Evolutionary conservation across 2,888 invertebrate species (phyloP).

Genomic region (Hyposoter didymator): DNA sequence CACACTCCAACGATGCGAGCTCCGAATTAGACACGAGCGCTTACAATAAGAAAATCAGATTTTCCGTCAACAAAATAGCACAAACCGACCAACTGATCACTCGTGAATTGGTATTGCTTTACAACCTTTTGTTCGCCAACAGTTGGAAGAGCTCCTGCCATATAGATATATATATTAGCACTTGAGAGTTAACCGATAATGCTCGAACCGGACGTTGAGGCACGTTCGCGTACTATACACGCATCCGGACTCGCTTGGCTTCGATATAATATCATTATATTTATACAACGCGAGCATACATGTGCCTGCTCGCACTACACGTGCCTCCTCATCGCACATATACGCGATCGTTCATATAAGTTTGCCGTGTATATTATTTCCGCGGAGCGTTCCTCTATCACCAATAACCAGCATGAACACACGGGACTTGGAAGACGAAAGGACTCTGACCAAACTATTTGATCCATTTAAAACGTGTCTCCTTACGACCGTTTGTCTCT

Average conservation of each 20-base stretch:
- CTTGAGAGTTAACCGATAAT: slow-evolving; percentile 72
- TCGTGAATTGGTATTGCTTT: slow-evolving; percentile 1
- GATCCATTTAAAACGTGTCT: background rate
- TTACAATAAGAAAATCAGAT: background rate
- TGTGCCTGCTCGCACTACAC: background rate
- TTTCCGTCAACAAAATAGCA: slow-evolving; percentile 4
- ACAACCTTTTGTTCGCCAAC: slow-evolving; percentile 26
- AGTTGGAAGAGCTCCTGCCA: slow-evolving; percentile 32
- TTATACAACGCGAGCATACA: slow-evolving; percentile 38
- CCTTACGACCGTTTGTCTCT: slow-evolving; percentile 8
- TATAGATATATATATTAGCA: slow-evolving; percentile 5
- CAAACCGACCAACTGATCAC: background rate
- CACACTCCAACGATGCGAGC: no score
- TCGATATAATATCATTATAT: slow-evolving; percentile 75
- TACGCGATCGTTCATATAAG: slow-evolving; percentile 23
- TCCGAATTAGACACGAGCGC: background rate
- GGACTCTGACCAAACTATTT: background rate
- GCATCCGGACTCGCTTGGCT: slow-evolving; percentile 71
- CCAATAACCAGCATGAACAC: slow-evolving; percentile 5
- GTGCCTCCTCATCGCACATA: background rate
- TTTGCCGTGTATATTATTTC: slow-evolving; percentile 39
- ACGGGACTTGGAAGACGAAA: background rate
- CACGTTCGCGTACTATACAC: slow-evolving; percentile 71
- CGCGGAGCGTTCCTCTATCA: slow-evolving; percentile 29
- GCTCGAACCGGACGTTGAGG: slow-evolving; percentile 71